Base-by-base conservation (phyloP, 1,140 invertebrate species). In the Lepidurus couesii region DNA sequence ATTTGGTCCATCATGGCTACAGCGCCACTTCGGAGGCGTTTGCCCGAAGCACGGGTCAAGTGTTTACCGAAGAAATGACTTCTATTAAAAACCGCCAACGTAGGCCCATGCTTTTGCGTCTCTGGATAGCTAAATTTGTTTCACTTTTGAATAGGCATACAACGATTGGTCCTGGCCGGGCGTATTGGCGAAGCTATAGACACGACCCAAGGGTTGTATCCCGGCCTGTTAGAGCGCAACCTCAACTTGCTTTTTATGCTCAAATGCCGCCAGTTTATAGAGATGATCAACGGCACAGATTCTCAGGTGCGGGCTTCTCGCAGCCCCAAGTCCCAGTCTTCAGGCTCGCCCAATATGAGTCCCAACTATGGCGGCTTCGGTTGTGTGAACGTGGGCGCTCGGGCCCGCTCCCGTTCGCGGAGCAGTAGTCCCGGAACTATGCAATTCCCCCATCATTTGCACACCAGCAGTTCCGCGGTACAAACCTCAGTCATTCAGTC, bases 41-140 rank as follows among this genome's bases (percentile, higher is more conserved):
- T 87, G 92, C 94, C 81, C 90, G 91, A 84, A 92, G 92, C 83
- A 98, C 97, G 79, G 92, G 92, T 79, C 94, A 97, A 87, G 88
- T 90, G 80, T 95, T 98, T 84, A 90, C 93, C 81, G 97, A 98
- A 88, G 96, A 98, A 85, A 89, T 98, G 79, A 89, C 91, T 79
- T 98, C 96, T 73, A 98, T 98, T 82, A 96, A 95, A 88, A 98
- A 97, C 88, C 91, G 97, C 88, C 96, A 98, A 90, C 94, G 95
- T 98, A 86, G 88, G 91, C 87, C 43, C 77, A 26, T 7, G n/a
- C 45, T 74, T 79, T 80, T 78, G 44, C 42, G 16, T 47, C 3
- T 5, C 34, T 11, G 76, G n/a, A 16, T 7, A 24, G 42, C 44
- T 9, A 75, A 42, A 73, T 81, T 80, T 79, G 79, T 82, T 80